Base-by-base conservation (phyloP, 2,888 invertebrate genomes). In the Rhopalosiphum nymphaeae region DNA sequence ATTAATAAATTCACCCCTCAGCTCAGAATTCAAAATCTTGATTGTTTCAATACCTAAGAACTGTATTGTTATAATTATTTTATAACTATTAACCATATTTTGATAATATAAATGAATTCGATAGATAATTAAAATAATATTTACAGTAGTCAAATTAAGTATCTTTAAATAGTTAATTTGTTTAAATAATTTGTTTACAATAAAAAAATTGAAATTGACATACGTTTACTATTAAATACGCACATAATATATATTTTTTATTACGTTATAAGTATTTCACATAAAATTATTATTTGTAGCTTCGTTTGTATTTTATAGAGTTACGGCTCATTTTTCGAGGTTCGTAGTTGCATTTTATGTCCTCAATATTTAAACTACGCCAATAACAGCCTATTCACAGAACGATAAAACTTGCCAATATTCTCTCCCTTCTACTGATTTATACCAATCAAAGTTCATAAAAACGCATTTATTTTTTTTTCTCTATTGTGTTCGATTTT, bases 401-500 rank as follows among this genome's bases (percentile, higher is more conserved):
- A 94, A 94, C 91, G 67, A 91, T 94, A 90, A 61, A 90, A 94
- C 86, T 91, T 91, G 94, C 94, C 94, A 94, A 94, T 78, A 78
- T 91, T 46, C 46, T 57, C 84, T 89, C 29, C 92, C 53, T 67
- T 53, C 44, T 88, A 36, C 87, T 56, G 53, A 78, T 88, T 92
- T 78, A 53, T 92, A 88, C 88, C 88, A 86, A 92, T 88, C 88
- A 53, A 93, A 89, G n/a, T 89, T 53, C 53, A 78, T 89, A 78
- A 42, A 67, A 67, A 87, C 89, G 49, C 57, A 61, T 44, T 13
- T 78, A n/a, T 78, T 13, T 84, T 53, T 84, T 53, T 84, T 89
- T 57, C 16, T 85, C 89, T 90, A 94, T 94, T 91, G 91, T 91
- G 86, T 91, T 91, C 29, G 36, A 53, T 86, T 94, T 86, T 42